Percentiles rank a stretch among this genome's conserved stretches.
phyloP scores from a whole-genome alignment of 2,888 invertebrate species.

The Ophion slaviceki region DNA sequence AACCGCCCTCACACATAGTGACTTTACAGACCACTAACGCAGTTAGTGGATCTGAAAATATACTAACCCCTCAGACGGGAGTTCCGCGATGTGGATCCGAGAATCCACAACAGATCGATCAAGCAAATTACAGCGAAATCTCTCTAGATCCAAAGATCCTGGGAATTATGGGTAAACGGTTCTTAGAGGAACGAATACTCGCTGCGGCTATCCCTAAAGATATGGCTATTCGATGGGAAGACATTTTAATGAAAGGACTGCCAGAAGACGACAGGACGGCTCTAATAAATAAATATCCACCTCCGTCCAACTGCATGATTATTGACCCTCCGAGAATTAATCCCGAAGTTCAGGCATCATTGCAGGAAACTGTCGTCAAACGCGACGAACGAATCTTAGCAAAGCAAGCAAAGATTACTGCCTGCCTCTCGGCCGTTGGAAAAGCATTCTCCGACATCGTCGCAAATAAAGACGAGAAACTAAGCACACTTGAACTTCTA shows the following conservation, averaged over 20 bases:
- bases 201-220: slow-evolving; percentile 15
- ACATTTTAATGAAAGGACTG: slow-evolving; percentile 25
- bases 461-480: slow-evolving; percentile 2
- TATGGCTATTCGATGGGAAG: slow-evolving; percentile 34
- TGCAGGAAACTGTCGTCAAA: slow-evolving; percentile 46
- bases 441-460: slow-evolving; percentile 8
- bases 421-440: slow-evolving; percentile 55
- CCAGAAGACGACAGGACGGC: slow-evolving; percentile 18
- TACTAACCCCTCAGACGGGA: too few relatives aligned
- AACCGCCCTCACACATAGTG: too few relatives aligned
- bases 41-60: too few relatives aligned
- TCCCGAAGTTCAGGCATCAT: slow-evolving; percentile 37
- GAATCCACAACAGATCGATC: not conserved
- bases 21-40: too few relatives aligned
- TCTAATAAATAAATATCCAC: slow-evolving; percentile 44
- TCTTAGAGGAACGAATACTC: slow-evolving; percentile 22
- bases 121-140: not conserved
- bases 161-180: slow-evolving; percentile 29
- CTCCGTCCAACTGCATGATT: slow-evolving; percentile 40
- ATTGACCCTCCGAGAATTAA: slow-evolving; percentile 60
- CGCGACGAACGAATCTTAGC: slow-evolving; percentile 57
- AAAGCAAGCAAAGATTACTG: slow-evolving; percentile 57
- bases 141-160: slow-evolving; percentile 9
- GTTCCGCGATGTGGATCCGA: too few relatives aligned
- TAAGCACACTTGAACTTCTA: slow-evolving; percentile 11